Evolutionary conservation across 2,888 invertebrate genomes (phyloP).

Genomic region (Clunio marinus): DNA sequence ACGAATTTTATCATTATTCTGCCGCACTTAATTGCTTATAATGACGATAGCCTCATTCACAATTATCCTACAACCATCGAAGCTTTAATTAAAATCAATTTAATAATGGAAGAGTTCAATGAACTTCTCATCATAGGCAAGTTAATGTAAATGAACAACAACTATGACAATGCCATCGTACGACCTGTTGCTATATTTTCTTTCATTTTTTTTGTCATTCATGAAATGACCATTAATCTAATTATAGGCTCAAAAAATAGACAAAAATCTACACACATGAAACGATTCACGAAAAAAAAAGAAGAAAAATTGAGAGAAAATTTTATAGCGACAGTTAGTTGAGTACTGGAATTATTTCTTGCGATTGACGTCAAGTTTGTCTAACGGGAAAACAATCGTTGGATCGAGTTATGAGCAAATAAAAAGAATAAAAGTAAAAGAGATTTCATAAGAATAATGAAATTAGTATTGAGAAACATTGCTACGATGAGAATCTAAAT

Average conservation of each 20-base stretch:
- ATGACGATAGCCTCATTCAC: background rate
- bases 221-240: slow-evolving; percentile 21
- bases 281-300: background rate
- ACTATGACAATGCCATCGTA: too few species aligned
- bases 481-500: too few species aligned
- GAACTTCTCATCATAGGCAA: background rate
- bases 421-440: too few species aligned
- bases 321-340: slow-evolving; percentile 1
- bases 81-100: background rate
- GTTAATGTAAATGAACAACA: too few species aligned
- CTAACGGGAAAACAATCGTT: background rate
- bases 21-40: slow-evolving; percentile 3
- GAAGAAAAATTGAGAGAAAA: too few species aligned
- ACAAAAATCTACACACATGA: too few species aligned
- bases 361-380: background rate
- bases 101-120: background rate
- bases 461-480: too few species aligned
- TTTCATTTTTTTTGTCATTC: background rate
- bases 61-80: background rate
- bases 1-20: background rate
- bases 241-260: background rate
- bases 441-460: too few species aligned
- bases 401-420: too few species aligned
- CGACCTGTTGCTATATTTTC: slow-evolving; percentile 31
- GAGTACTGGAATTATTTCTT: background rate